Percentiles rank a stretch among this genome's conserved stretches.
phyloP scores from a whole-genome alignment of 2,113 vertebrate species.

The Rhinolophus ferrumequinum region DNA sequence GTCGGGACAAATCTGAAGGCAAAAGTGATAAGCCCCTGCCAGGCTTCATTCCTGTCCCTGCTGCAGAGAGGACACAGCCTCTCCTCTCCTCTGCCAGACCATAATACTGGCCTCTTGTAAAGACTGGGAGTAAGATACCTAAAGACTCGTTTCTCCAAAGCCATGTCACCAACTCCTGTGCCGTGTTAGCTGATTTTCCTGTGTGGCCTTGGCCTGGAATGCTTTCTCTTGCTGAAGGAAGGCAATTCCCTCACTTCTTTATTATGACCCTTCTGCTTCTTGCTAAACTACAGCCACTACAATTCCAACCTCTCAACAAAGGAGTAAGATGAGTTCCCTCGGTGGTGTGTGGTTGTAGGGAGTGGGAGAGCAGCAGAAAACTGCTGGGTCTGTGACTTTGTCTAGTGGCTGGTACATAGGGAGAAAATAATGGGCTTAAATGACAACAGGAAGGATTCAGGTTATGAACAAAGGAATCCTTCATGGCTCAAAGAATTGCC shows the following conservation, averaged over 20 bases:
- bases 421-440: constrained; percentile 1
- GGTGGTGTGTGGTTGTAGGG: background rate
- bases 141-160: background rate
- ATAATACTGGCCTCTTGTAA: background rate
- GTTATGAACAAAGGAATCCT: constrained; percentile 55
- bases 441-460: background rate
- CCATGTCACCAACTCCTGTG: background rate
- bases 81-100: background rate
- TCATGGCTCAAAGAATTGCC: background rate
- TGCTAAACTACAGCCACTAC: background rate
- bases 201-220: background rate
- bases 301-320: background rate
- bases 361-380: background rate
- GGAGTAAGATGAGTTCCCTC: background rate
- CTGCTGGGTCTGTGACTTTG: background rate
- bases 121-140: background rate
- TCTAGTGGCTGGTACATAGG: background rate
- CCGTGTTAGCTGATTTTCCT: background rate
- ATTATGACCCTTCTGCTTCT: background rate
- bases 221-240: background rate
- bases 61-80: no score
- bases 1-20: background rate
- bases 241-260: background rate
- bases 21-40: background rate
- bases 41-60: background rate